These are phyloP conservation scores for Tortrix viridana DNA, from an alignment of 2,888 invertebrate species.

Conservation along the genomic window DNA sequence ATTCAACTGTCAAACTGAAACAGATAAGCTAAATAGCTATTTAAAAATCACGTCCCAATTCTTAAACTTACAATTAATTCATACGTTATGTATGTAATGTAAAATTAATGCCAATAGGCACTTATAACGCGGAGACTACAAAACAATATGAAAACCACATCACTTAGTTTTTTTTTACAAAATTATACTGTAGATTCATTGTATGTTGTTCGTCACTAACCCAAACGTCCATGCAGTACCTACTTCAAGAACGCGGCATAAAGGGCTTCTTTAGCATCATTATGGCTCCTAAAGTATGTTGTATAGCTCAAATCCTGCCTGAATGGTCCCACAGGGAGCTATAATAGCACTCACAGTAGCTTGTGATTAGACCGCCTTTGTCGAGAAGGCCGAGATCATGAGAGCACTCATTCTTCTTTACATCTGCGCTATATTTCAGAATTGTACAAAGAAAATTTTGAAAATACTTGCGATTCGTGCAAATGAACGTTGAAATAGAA, in stretches of 20 bases:
- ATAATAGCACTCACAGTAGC: slow-evolving; percentile 46
- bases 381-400: slow-evolving; percentile 45
- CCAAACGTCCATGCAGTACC: neutral
- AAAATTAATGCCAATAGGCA: too few relatives aligned
- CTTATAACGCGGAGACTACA: too few relatives aligned
- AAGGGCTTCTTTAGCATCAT: slow-evolving; percentile 14
- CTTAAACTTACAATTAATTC: too few relatives aligned
- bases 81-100: too few relatives aligned
- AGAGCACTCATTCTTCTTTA: slow-evolving; percentile 24
- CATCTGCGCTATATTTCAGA: neutral
- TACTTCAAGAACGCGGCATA: slow-evolving; percentile 13
- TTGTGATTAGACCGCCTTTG: slow-evolving; percentile 57
- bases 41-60: too few relatives aligned
- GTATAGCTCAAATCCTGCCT: slow-evolving; percentile 32
- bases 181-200: too few relatives aligned
- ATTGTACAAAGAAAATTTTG: neutral
- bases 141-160: too few relatives aligned
- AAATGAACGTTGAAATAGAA: neutral
- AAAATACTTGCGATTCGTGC: neutral
- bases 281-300: slow-evolving; percentile 32
- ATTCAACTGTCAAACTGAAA: too few relatives aligned
- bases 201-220: neutral
- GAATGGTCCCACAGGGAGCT: slow-evolving; percentile 24
- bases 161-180: too few relatives aligned
- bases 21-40: too few relatives aligned